Base-by-base conservation (phyloP, 2,113 vertebrate genomes). In the Gambusia affinis region DNA sequence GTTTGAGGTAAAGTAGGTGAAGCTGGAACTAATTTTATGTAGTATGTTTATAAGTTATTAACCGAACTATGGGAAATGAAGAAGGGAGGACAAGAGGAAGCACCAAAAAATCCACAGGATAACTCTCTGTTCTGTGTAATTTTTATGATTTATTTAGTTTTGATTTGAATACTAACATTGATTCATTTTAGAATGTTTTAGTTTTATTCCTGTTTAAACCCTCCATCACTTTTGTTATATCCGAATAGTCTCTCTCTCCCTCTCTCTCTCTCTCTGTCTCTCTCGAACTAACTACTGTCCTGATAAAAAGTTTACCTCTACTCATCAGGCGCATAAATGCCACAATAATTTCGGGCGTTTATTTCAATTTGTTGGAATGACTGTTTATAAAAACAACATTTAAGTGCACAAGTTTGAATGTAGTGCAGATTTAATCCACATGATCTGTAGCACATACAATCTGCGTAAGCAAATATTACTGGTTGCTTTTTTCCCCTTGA, bases 31-130 rank as follows among this genome's bases (percentile, higher is more conserved):
- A 67, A 17, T 72, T 76, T 54, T 42, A 60, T 84, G 74, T 78
- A 76, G 79, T 79, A 80, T 42, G 47, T 17, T 70, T 74, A 69
- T 78, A 76, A 64, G 14, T 66, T 30, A 76, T 79, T 44, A 76
- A 83, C 35, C 28, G 30, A 60, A 70, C 35, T 35, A 44, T 76
- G 66, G 73, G 47, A 68, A 54, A 70, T 4, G 74, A 27, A 61
- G 54, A 3, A 63, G 24, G 76, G 42, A 76, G 22, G 33, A 81
- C 63, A 19, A 78, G 42, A 76, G 17, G 33, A 81, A 70, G 29
- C 61, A 76, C 62, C 60, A 78, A 79, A 37, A 82, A 62, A 51
- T 73, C 61, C 69, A 24, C 60, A 47, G 37, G 62, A 73, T 51
- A 72, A 4, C 28, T 42, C 62, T 3, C 4, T 72, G 14, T 71